Percentiles rank a stretch among this genome's conserved stretches.
Evolutionary conservation across 2,888 invertebrate species (phyloP).

Genomic region (Coelogynopora nodosa): DNA sequence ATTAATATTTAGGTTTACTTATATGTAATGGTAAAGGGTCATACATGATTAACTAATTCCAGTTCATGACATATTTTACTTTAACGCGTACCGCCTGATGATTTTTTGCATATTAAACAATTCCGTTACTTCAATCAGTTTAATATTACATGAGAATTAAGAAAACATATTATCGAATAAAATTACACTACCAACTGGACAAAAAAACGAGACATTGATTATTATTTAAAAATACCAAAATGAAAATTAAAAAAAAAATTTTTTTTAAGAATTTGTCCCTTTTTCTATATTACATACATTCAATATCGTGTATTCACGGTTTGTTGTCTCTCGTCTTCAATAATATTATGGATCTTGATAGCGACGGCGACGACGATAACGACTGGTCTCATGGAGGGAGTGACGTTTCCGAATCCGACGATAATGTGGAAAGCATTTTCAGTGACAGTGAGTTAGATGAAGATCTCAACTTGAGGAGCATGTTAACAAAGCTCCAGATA

Average conservation of each 20-base stretch:
- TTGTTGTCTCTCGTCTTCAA: not conserved
- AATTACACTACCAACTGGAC: not conserved
- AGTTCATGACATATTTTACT: too few relatives aligned
- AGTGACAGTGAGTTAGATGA: conserved; percentile 24
- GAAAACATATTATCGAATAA: conserved; percentile 28
- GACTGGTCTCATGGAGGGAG: conserved; percentile 12
- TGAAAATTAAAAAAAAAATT: not conserved
- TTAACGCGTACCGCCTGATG: too few relatives aligned
- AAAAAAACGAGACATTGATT: conserved; percentile 14
- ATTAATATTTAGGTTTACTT: too few relatives aligned
- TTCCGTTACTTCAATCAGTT: conserved; percentile 5
- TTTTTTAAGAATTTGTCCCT: not conserved
- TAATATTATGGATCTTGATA: conserved; percentile 25
- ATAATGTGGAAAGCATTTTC: not conserved
- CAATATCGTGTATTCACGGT: not conserved
- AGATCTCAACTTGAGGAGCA: conserved; percentile 14
- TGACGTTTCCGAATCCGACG: not conserved
- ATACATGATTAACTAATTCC: too few relatives aligned
- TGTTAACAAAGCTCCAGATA: conserved; percentile 18
- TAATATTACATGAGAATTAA: conserved; percentile 28
- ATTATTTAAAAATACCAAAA: not conserved
- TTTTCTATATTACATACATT: not conserved
- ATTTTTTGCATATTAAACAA: conserved; percentile 8
- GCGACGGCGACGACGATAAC: not conserved
- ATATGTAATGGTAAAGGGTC: too few relatives aligned